A percentile compares a stretch with the other conserved stretches of the same genome.
These are phyloP conservation scores for Lepus timidus DNA, from an alignment of 2,113 vertebrate genomes.

Conservation along the genomic window DNA sequence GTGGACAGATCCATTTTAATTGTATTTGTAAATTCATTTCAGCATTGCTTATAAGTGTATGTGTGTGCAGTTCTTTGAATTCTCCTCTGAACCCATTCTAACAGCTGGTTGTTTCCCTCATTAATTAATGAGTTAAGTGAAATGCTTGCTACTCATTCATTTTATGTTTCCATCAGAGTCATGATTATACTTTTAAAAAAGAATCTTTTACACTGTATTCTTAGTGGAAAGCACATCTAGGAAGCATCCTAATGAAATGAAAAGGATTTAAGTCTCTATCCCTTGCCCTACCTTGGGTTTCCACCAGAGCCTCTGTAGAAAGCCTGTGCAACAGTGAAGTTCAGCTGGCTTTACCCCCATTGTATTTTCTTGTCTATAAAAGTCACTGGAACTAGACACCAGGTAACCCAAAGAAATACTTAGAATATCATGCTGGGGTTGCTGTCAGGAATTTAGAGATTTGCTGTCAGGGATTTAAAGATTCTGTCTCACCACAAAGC, in stretches of 20 bases:
- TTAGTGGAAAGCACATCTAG: not conserved
- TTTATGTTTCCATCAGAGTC: not conserved
- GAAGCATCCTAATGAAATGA: not conserved
- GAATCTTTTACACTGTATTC: not conserved
- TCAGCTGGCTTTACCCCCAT: not conserved
- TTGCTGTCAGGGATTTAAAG: conserved; percentile 49
- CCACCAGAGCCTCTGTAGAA: not conserved
- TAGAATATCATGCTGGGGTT: not conserved
- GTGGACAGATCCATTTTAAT: conserved; percentile 27
- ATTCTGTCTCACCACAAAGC: not conserved
- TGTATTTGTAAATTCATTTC: conserved; percentile 20
- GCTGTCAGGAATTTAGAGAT: conserved; percentile 48
- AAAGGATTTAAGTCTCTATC: not conserved
- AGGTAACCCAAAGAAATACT: conserved; percentile 35
- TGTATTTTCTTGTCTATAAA: conserved; percentile 1
- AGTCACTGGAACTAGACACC: not conserved
- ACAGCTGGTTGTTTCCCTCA: not conserved
- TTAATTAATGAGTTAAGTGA: conserved; percentile 20
- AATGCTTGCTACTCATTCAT: not conserved
- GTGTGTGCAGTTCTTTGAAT: not conserved
- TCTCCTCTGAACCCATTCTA: not conserved
- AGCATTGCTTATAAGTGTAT: not conserved
- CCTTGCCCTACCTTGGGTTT: not conserved
- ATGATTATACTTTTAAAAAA: conserved; percentile 28
- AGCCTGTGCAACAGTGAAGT: not conserved